Conservation (phyloP, 2,113 vertebrate genomes). For the Ellobius talpinus region DNA sequence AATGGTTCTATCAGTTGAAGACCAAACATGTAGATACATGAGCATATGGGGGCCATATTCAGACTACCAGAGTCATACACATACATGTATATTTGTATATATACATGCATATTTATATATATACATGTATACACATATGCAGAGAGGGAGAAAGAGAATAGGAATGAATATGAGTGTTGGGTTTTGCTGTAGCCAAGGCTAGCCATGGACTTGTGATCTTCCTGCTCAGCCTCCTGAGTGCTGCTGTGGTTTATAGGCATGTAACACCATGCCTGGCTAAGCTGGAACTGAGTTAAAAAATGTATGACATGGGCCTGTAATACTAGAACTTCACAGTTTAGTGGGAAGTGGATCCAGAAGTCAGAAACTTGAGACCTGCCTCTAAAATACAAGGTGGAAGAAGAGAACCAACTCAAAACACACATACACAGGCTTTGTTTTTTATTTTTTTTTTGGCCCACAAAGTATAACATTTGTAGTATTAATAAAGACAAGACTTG, state of each 20-base stretch:
- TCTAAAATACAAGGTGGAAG: not conserved
- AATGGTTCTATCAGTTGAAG: not conserved
- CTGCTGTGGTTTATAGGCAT: not conserved
- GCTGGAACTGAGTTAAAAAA: not conserved
- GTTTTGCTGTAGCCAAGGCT: not conserved
- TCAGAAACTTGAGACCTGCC: not conserved
- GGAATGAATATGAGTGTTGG: not conserved
- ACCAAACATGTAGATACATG: not conserved
- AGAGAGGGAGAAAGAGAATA: not conserved
- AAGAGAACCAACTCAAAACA: not conserved
- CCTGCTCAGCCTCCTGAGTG: not conserved
- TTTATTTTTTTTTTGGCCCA: not conserved
- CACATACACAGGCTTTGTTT: not conserved
- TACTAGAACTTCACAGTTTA: not conserved
- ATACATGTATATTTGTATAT: not conserved
- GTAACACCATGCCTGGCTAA: not conserved
- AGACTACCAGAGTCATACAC: not conserved
- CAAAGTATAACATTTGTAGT: not conserved
- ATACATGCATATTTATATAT: not conserved
- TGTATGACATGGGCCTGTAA: not conserved
- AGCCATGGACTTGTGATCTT: not conserved
- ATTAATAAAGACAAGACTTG: not conserved
- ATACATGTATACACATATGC: not conserved
- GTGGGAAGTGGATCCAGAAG: not conserved
- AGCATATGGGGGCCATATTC: not conserved